phyloP scores from a whole-genome alignment of 30 jellyfish, hydroid and myxozoan genomes.

The Mastigias papua region DNA sequence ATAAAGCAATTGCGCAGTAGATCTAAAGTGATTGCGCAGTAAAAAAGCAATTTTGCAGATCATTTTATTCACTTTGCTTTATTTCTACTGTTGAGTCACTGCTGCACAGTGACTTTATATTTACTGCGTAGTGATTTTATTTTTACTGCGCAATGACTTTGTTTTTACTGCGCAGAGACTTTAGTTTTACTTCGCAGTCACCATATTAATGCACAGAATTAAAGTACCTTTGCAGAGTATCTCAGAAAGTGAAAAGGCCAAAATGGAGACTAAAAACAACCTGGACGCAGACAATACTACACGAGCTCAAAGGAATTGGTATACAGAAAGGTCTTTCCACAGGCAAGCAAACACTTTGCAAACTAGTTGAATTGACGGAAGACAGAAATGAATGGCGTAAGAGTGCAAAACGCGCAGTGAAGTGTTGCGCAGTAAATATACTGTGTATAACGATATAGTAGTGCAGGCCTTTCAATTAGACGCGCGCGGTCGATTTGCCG shows the following conservation, averaged over 20 bases:
- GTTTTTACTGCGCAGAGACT: no score
- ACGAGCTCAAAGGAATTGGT: background rate
- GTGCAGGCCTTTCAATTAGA: no score
- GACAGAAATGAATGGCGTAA: background rate
- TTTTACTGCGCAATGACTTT: constrained; percentile 69
- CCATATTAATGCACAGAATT: no score
- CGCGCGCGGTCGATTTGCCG: no score
- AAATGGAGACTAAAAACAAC: constrained; percentile 12
- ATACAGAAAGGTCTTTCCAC: background rate
- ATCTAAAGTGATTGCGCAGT: no score
- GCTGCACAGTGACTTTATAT: background rate
- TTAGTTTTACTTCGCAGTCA: no score
- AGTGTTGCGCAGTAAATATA: no score
- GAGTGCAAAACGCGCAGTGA: background rate
- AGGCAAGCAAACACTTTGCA: background rate
- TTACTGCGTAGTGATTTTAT: background rate
- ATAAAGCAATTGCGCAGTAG: no score
- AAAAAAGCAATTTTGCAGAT: no score
- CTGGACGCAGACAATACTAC: constrained; percentile 14
- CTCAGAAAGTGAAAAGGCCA: constrained; percentile 27
- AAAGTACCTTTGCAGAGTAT: constrained; percentile 17
- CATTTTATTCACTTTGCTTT: no score
- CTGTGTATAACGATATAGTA: background rate
- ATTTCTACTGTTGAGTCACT: no score
- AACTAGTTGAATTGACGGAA: background rate